Base-by-base conservation (phyloP, 2,888 invertebrate species). In the Ectemnius lituratus region DNA sequence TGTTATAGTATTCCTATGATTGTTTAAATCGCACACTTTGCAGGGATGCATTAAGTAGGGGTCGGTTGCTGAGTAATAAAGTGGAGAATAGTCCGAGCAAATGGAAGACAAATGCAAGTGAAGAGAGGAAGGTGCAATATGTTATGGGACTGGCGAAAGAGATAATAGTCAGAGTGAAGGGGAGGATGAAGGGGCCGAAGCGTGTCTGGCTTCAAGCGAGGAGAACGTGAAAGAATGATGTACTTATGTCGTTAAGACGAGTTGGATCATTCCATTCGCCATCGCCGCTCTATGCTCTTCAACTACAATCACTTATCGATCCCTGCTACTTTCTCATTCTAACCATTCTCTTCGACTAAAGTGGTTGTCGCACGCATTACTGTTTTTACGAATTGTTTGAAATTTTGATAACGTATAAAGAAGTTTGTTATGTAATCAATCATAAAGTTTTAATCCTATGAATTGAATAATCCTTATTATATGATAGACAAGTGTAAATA, bases 161-260 rank as follows among this genome's bases (percentile, higher is more conserved):
- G 37, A 65, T 62, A 70, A 46, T 27, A 60, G 71, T 47, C 76
- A 74, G 75, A 76, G 74, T 61, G 73, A 68, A 70, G 67, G 49
- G 49, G 76, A 74, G 78, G 74, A 64, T 64, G 74, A 75, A 75
- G 73, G 28, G 28, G 0, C 0, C 8, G 37, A 37, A 37, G 75
- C 79, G 81, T 23, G 23, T 79, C 76, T 73, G 81, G 82, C 78
- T 69, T 63, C 62, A 67, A 78, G 80, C 80, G 79, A 70, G 81
- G 84, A 75, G 81, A 85, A 87, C 86, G 84, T 84, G 85, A 86
- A 88, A 87, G 88, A 88, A 89, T 89, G 89, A 89, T 88, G 87
- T 88, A 88, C 88, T 88, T 88, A 87, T 85, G 88, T 87, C 87
- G 89, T 88, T 88, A 87, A 85, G 85, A 83, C 84, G 80, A 85